Conservation (phyloP, 2,888 invertebrate genomes). For the Ephialtes manifestator region DNA sequence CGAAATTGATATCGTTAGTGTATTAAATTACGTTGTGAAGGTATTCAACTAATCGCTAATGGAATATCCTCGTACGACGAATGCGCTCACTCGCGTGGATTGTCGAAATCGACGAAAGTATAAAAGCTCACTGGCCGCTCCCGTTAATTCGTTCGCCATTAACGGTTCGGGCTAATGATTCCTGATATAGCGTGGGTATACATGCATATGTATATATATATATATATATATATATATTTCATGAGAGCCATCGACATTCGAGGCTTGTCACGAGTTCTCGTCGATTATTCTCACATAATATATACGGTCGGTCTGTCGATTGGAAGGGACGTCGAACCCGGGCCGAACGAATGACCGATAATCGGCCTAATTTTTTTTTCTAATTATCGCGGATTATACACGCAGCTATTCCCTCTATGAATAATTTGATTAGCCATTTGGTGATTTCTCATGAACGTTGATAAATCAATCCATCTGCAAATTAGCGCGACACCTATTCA, state of each 20-base stretch:
- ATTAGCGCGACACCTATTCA: background rate
- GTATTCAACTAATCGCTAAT: constrained; percentile 80
- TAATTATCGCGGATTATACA: constrained; percentile 54
- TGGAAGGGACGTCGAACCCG: constrained; percentile 28
- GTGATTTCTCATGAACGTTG: constrained; percentile 37
- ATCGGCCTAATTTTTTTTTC: constrained; percentile 64
- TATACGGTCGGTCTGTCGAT: constrained; percentile 34
- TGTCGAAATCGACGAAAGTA: constrained; percentile 78
- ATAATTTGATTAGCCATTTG: constrained; percentile 44
- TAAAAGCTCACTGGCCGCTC: constrained; percentile 73
- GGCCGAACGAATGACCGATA: constrained; percentile 45
- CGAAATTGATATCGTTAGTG: constrained; percentile 58
- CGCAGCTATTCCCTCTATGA: constrained; percentile 52
- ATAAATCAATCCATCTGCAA: constrained; percentile 24
- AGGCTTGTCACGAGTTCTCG: constrained; percentile 51
- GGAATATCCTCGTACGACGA: constrained; percentile 81
- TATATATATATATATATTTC: constrained; percentile 33
- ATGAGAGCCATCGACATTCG: constrained; percentile 47
- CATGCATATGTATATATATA: constrained; percentile 13
- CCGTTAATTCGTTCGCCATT: constrained; percentile 80
- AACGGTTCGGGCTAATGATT: constrained; percentile 79
- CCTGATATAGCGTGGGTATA: constrained; percentile 43
- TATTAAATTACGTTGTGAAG: constrained; percentile 77
- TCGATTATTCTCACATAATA: constrained; percentile 56
- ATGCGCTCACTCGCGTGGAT: constrained; percentile 66